Conservation (phyloP, 2,888 invertebrate species). For the Drosophila mimica region DNA sequence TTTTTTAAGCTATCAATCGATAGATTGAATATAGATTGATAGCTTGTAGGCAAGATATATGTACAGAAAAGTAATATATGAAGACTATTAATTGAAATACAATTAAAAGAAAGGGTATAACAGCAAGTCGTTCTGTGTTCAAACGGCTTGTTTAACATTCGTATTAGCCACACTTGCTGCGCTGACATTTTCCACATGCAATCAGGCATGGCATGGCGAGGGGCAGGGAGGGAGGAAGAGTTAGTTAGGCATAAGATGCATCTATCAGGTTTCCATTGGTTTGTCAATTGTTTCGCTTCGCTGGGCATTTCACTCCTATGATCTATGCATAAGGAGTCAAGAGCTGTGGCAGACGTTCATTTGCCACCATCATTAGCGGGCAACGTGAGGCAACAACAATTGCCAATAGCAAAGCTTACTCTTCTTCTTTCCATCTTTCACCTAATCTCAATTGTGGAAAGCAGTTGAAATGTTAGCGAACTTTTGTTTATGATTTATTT, state of each 20-base stretch:
- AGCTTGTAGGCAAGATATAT: neutral
- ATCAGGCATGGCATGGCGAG: slow-evolving; percentile 57
- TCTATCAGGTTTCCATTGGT: slow-evolving; percentile 52
- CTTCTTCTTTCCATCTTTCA: slow-evolving; percentile 2
- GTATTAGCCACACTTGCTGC: slow-evolving; percentile 51
- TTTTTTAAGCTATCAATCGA: too few relatives aligned
- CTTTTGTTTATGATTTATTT: slow-evolving; percentile 57
- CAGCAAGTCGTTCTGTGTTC: neutral
- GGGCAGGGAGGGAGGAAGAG: slow-evolving; percentile 8
- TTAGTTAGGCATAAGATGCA: slow-evolving; percentile 40
- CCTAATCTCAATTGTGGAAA: slow-evolving; percentile 22
- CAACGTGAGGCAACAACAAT: slow-evolving; percentile 41
- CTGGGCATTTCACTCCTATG: slow-evolving; percentile 50
- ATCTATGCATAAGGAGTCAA: slow-evolving; percentile 37
- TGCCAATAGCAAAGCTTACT: slow-evolving; percentile 18
- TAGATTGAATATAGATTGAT: neutral
- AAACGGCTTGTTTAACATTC: slow-evolving; percentile 16
- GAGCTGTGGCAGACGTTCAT: slow-evolving; percentile 23
- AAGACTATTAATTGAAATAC: neutral
- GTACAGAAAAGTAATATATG: neutral
- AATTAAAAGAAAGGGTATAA: slow-evolving; percentile 15
- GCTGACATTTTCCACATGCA: slow-evolving; percentile 65
- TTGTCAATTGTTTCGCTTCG: slow-evolving; percentile 65
- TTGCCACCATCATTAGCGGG: slow-evolving; percentile 56
- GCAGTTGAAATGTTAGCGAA: slow-evolving; percentile 32